Conservation (phyloP, 1,140 invertebrate genomes). For the Drosophila parabipectinata region DNA sequence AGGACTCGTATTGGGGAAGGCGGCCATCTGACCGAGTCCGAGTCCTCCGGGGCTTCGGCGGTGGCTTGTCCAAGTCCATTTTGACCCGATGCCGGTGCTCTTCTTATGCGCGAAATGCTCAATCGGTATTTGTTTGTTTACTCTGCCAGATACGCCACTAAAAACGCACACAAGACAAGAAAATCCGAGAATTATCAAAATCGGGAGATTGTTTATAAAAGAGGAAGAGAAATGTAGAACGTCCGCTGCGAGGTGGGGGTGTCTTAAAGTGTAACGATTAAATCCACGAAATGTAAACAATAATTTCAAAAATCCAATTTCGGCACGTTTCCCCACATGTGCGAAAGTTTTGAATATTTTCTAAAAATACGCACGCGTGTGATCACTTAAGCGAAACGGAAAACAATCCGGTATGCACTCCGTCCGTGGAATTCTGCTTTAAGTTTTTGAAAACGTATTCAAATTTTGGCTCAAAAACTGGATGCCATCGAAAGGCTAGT, state of each 20-base stretch:
- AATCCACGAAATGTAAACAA: constrained; percentile 76
- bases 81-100: constrained; percentile 8
- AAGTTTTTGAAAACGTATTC: constrained; percentile 10
- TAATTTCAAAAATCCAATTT: constrained; percentile 71
- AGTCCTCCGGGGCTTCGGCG: constrained; percentile 64
- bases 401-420: constrained; percentile 59
- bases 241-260: constrained; percentile 50
- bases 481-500: constrained; percentile 36
- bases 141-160: constrained; percentile 68
- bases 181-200: constrained; percentile 75
- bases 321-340: constrained; percentile 79
- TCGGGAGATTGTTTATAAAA: constrained; percentile 77
- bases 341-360: constrained; percentile 77
- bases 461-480: constrained; percentile 27
- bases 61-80: constrained; percentile 53
- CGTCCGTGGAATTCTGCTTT: constrained; percentile 6
- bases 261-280: constrained; percentile 79
- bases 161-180: constrained; percentile 72
- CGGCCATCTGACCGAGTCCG: constrained; percentile 43
- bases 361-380: constrained; percentile 70
- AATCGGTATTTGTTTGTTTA: constrained; percentile 76
- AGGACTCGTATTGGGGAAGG: constrained; percentile 59
- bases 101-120: constrained; percentile 53
- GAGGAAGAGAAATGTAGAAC: constrained; percentile 80
- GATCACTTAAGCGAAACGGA: constrained; percentile 46